phyloP scores from a whole-genome alignment of 2,888 invertebrate species.

The Drosophila villosipedis region DNA sequence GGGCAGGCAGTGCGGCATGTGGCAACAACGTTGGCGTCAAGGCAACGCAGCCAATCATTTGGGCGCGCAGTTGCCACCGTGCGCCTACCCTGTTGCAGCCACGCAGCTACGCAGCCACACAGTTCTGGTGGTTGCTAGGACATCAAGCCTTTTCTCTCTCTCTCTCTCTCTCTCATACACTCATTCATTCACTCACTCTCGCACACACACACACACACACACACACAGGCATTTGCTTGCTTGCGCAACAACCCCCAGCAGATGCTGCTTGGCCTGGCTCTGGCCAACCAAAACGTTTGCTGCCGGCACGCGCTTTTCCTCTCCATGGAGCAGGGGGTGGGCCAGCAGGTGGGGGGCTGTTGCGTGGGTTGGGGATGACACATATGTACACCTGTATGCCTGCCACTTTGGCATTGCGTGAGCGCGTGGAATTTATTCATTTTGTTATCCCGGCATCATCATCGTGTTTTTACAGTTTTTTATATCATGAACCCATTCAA shows the following conservation, averaged over 20 bases:
- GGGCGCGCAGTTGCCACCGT: constrained; percentile 62
- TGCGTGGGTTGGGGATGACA: constrained; percentile 11
- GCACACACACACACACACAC: constrained; percentile 13
- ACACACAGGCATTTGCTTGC: constrained; percentile 2
- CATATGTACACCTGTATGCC: constrained; percentile 16
- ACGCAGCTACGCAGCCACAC: constrained; percentile 41
- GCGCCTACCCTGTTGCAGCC: constrained; percentile 54
- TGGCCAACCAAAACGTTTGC: constrained; percentile 78
- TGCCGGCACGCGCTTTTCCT: constrained; percentile 60
- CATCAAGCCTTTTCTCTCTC: constrained; percentile 41
- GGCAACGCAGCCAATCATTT: constrained; percentile 77
- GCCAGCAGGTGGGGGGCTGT: constrained; percentile 6
- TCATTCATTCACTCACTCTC: constrained; percentile 5
- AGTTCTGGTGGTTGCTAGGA: constrained; percentile 64
- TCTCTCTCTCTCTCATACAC: constrained; percentile 5
- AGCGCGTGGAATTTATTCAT: constrained; percentile 47
- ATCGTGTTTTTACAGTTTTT: constrained; percentile 8
- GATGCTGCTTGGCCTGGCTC: constrained; percentile 61
- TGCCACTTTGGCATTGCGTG: constrained; percentile 18
- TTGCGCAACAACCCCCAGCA: constrained; percentile 58
- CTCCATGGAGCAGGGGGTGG: background rate
- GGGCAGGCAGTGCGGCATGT: constrained; percentile 39
- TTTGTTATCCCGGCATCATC: constrained; percentile 3
- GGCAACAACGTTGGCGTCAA: constrained; percentile 62
- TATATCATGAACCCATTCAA: background rate